Percentiles rank a stretch among this genome's conserved stretches.
phyloP scores from a whole-genome alignment of 1,140 invertebrate species.

The Aplysia californica region DNA sequence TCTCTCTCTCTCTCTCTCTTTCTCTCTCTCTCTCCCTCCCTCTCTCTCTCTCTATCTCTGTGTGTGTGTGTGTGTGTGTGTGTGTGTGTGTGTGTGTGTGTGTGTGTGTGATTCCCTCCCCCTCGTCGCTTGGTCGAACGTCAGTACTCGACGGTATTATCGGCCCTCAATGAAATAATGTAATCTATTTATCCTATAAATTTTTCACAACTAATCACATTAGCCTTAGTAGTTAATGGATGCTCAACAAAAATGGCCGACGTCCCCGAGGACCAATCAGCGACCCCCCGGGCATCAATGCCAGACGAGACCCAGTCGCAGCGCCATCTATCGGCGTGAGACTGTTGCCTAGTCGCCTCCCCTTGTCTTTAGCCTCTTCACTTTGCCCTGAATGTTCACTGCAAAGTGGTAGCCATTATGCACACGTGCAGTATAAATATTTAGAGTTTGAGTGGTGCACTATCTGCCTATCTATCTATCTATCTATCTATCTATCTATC shows the following conservation, averaged over 20 bases:
- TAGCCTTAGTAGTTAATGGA: slow-evolving; percentile 29
- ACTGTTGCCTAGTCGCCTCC: no score
- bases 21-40: not conserved
- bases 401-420: not conserved
- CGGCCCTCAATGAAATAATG: slow-evolving; percentile 20
- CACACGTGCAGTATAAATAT: not conserved
- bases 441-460: not conserved
- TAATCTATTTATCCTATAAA: slow-evolving; percentile 32
- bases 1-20: not conserved
- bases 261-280: slow-evolving; percentile 16
- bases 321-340: no score
- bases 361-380: not conserved
- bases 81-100: not conserved
- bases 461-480: not conserved
- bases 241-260: slow-evolving; percentile 21
- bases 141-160: slow-evolving; percentile 6
- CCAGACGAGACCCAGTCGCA: no score
- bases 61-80: not conserved
- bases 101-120: no score
- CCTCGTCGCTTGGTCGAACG: no score
- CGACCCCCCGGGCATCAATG: not conserved
- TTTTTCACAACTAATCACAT: slow-evolving; percentile 31
- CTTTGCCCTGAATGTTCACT: not conserved
- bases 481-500: slow-evolving; percentile 1
- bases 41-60: not conserved